Evolutionary conservation across 2,113 vertebrate species (phyloP).

Genomic region (Solea solea): DNA sequence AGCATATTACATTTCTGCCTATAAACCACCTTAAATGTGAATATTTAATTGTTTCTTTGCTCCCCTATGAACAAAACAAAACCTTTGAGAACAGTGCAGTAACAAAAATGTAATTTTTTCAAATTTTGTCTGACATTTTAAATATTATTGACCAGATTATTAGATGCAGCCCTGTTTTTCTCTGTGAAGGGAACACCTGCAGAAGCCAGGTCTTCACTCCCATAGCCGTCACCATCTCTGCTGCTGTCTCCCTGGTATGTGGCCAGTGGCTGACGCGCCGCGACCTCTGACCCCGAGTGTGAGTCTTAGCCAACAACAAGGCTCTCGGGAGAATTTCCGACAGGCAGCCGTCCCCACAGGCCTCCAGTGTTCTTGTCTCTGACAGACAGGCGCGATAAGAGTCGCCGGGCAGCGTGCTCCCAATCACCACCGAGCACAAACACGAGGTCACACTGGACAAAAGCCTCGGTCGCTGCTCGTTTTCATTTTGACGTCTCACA

Average conservation of each 20-base stretch:
- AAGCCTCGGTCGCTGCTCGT: not conserved
- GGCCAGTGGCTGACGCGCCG: slow-evolving; percentile 22
- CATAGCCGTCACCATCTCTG: not conserved
- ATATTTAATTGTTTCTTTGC: too few relatives aligned
- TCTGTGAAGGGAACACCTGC: not conserved
- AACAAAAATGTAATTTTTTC: too few relatives aligned
- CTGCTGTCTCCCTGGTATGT: slow-evolving; percentile 15
- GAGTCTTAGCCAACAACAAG: slow-evolving; percentile 50
- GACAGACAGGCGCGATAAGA: slow-evolving; percentile 68
- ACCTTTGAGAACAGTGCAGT: too few relatives aligned
- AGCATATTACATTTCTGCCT: too few relatives aligned
- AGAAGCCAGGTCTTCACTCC: not conserved
- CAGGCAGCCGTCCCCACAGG: slow-evolving; percentile 59
- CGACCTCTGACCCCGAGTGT: slow-evolving; percentile 51
- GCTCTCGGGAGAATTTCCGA: slow-evolving; percentile 61
- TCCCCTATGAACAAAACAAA: too few relatives aligned
- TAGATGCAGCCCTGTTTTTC: too few relatives aligned
- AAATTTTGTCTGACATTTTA: too few relatives aligned
- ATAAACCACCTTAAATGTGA: too few relatives aligned
- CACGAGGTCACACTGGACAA: slow-evolving; percentile 46
- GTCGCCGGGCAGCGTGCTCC: slow-evolving; percentile 60
- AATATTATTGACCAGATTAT: too few relatives aligned
- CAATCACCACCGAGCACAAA: slow-evolving; percentile 48
- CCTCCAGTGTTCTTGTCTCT: slow-evolving; percentile 56
- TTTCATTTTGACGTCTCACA: not conserved